Evolutionary conservation across 2,113 vertebrate genomes (phyloP), one percentile per base, ranked within the genome.

Genomic region (Xenus cinereus): DNA sequence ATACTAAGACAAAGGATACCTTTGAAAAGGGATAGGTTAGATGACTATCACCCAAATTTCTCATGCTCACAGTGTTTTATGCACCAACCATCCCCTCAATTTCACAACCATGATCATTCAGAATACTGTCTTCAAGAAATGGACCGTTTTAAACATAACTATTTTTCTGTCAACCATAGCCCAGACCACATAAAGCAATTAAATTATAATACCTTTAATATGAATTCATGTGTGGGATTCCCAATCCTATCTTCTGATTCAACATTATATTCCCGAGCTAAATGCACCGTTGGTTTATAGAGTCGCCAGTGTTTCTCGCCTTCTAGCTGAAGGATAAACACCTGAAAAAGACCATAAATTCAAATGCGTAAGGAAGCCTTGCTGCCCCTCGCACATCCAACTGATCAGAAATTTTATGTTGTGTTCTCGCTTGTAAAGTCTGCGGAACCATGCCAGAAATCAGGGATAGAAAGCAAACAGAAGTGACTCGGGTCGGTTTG

Each of bases 241-340:
- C 99, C 99, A 6, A 99, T 98, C 72, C 79, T 96, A 1, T 98
- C 98, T 93, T 99, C 98, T 0, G 98, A 81, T 83, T 98, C 99
- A 32, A 98, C 74, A 4, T 98, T 98, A 83, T 99, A 99, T 50
- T 99, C 98, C 33, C 98, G 97, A 30, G 99, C 99, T 94, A 99
- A 96, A 12, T 95, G 98, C 54, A 99, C 98, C 0, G 98, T 98
- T 19, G 99, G 99, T 23, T 87, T 89, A 69, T 99, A 99, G 11
- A 99, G 98, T 4, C 97, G 96, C 99, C 99, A 99, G 73, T 97
- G 99, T 35, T 99, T 99, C 98, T 99, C 96, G 2, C 99, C 99
- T 91, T 99, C 99, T 79, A 99, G 96, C 97, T 99, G 99, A 81
- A 99, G 97, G 77, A 99, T 98, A 32, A 99, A 99, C 10, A 99